Evolutionary conservation across 1,140 invertebrate species (phyloP), one percentile per base, ranked within the genome.

Genomic region (Cherax destructor): DNA sequence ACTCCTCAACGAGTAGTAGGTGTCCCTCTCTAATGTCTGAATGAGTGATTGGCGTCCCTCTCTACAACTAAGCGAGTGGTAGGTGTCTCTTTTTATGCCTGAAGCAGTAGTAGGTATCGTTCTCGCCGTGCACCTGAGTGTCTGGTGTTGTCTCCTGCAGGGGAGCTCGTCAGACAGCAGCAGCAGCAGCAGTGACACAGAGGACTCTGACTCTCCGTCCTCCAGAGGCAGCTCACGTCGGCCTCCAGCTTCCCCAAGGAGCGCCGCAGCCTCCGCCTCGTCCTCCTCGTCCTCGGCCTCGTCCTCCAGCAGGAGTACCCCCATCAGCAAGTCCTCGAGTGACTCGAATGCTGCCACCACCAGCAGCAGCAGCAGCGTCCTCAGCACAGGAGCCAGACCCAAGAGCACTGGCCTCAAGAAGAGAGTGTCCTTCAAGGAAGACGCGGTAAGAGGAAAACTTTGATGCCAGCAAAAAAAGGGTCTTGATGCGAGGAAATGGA

Each of bases 341-440:
- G 92, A 93, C 86, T 93, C 92, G 16, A 93, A 86, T 59, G 85
- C 92, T 10, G 87, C 77, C 30, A 78, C 83, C 81, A 69, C 77
- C 30, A 84, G 85, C 49, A 86, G 65, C 49, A 90, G 74, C 59
- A 83, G 81, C 41, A 87, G 91, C 61, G 88, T 72, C 50, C 74
- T 89, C 10, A 86, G 88, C 77, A 92, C 88, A n/a, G 92, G 92
- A 41, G 92, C 92, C 16, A 74, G 92, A 49, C 92, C 92, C 76
- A 93, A 93, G 88, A 92, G 77, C 59, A 88, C 91, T 5, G 85
- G 92, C 10, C 85, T 93, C 9, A 93, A 91, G 91, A 93, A 93
- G 49, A 61, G 92, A n/a, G 92, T 93, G 11, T 93, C 92, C 21
- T 93, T 93, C 52, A 93, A 92, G 76, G 92, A 93, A 56, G 92